These are phyloP conservation scores for Agrotis ipsilon DNA, from an alignment of 2,888 invertebrate genomes.

Conservation along the genomic window DNA sequence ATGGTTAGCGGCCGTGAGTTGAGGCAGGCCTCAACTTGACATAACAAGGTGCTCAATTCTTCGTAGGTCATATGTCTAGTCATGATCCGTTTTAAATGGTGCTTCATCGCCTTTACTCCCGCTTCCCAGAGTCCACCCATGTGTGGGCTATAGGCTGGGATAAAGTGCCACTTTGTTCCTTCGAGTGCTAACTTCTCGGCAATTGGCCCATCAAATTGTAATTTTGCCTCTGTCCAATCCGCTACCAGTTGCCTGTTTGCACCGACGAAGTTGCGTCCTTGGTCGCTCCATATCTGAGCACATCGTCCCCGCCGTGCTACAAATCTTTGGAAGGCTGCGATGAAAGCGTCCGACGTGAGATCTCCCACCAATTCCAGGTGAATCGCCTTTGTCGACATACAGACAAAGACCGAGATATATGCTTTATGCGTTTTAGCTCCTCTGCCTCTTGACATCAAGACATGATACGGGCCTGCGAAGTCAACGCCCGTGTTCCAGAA, in stretches of 20 bases:
- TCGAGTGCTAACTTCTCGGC: constrained; percentile 5
- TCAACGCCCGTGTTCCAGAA: constrained; percentile 14
- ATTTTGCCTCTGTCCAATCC: background rate
- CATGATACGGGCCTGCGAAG: constrained; percentile 3
- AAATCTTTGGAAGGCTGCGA: background rate
- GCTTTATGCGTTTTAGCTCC: constrained; percentile 6
- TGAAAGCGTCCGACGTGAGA: constrained; percentile 5
- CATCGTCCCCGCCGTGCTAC: background rate
- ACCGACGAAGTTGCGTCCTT: constrained; percentile 1
- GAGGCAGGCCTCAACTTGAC: constrained; percentile 9
- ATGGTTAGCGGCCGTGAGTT: constrained; percentile 4
- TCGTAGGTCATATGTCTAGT: background rate
- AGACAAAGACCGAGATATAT: constrained; percentile 5
- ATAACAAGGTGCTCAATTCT: constrained; percentile 3
- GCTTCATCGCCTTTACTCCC: background rate
- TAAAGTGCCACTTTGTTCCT: constrained; percentile 11
- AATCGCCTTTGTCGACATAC: constrained; percentile 7
- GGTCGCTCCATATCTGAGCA: constrained; percentile 5
- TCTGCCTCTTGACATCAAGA: background rate
- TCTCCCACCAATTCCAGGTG: background rate
- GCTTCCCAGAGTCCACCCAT: constrained; percentile 3
- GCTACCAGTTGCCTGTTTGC: background rate
- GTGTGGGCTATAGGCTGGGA: constrained; percentile 4
- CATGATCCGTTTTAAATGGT: background rate
- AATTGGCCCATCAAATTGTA: constrained; percentile 14